Percentiles rank a stretch among this genome's conserved stretches.
These are phyloP conservation scores for Molossus alvarezi DNA, from an alignment of 2,797 vertebrate genomes.

Conservation along the genomic window DNA sequence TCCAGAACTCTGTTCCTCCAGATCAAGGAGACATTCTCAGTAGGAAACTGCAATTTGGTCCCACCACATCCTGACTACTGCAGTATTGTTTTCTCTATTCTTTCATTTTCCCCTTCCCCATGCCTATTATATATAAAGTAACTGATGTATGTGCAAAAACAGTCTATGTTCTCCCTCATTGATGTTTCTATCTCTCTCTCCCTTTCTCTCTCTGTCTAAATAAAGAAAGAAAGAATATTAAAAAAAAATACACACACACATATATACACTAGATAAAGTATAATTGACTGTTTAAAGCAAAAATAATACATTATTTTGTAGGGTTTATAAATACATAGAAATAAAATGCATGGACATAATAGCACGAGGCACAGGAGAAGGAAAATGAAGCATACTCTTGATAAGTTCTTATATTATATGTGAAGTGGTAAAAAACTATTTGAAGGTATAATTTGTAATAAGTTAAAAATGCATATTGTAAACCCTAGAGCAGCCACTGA, in stretches of 20 bases:
- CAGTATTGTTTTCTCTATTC: neutral
- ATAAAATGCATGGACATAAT: neutral
- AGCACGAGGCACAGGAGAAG: neutral
- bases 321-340: slow-evolving; percentile 3
- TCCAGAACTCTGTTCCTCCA: neutral
- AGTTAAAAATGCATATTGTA: neutral
- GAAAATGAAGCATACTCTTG: neutral
- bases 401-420: neutral
- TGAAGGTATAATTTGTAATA: neutral
- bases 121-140: neutral
- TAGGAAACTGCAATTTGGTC: neutral
- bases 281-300: slow-evolving; percentile 40
- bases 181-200: no score
- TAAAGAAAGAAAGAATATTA: no score
- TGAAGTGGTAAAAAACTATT: neutral
- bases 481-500: neutral
- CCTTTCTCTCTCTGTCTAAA: no score
- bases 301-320: slow-evolving; percentile 9
- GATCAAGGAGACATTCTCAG: neutral
- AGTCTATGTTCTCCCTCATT: neutral
- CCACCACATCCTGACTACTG: neutral
- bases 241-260: no score
- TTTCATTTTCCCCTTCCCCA: neutral
- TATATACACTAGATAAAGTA: neutral
- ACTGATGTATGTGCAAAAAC: neutral